Base-by-base conservation (phyloP, 2,797 vertebrate species). In the Clarias pachynema region DNA sequence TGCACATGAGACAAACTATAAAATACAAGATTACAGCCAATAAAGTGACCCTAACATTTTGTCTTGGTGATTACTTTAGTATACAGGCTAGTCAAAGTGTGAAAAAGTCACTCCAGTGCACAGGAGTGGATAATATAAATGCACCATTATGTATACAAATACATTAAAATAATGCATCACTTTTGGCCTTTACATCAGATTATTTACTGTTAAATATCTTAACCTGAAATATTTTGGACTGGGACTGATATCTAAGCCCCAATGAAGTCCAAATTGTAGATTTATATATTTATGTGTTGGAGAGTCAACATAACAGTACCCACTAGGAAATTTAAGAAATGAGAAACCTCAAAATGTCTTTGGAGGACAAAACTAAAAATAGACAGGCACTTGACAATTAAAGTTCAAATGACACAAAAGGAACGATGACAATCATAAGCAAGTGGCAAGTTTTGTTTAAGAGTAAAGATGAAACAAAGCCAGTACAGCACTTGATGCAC, bases 11-110 rank as follows among this genome's bases (percentile, higher is more conserved):
- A 79, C 73, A 57, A 34, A 57, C 16, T 31, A 31, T 53, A 59
- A 34, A 34, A 31, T 37, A 65, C 14, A 65, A 80, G 37, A 2
- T 29, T 49, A 65, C 15, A 80, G 37, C 37, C 59, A 20, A 65
- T n/a, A 14, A 65, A 49, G 78, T 65, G 60, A 44, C 24, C 78
- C 24, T 26, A 79, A 79, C 26, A 37, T 44, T 44, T 79, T 40
- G 0, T 24, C 56, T 78, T 60, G 29, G 56, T 34, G 29, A 60
- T 60, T 78, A 59, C 74, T 57, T 14, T 1, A 56, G 26, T 56
- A 26, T 75, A 59, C 5, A 37, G 56, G 24, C 29, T 24, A 37
- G 56, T 5, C 20, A 34, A 44, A 40, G 5, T 49, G 24, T 29
- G 72, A 29, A 26, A 74, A 73, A 34, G 12, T 56, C n/a, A 53